Conservation (phyloP, 2,797 vertebrate genomes). For the Chrosomus eos region DNA sequence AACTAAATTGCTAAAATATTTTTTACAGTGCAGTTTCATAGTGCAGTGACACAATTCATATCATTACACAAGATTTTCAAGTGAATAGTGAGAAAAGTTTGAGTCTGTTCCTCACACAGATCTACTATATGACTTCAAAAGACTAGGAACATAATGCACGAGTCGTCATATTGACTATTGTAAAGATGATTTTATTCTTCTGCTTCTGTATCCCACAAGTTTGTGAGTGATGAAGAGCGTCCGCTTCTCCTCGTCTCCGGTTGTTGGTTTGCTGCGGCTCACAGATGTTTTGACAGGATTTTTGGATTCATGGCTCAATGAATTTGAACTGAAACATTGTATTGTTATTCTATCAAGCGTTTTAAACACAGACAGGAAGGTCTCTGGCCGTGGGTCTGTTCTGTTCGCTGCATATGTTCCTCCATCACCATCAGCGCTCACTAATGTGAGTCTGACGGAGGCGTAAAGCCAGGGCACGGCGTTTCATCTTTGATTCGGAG, state of each 20-base stretch:
- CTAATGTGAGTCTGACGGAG: background rate
- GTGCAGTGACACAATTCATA: too few species aligned
- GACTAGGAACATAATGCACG: background rate
- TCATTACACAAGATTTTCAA: too few species aligned
- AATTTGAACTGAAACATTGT: conserved; percentile 39
- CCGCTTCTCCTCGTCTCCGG: background rate
- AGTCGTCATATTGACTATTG: background rate
- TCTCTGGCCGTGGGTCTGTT: conserved; percentile 12
- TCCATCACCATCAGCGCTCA: background rate
- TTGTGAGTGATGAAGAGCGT: background rate
- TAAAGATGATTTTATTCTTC: background rate
- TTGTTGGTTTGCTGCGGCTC: conserved; percentile 31
- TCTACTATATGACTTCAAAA: background rate
- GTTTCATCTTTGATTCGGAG: conserved; percentile 24
- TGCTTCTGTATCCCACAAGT: background rate
- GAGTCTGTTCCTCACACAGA: too few species aligned
- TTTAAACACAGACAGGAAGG: conserved; percentile 26
- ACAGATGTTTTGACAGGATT: conserved; percentile 38
- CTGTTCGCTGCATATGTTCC: background rate
- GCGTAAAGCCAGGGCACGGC: background rate
- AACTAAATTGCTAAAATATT: too few species aligned
- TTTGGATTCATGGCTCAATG: conserved; percentile 25
- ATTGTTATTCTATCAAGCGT: conserved; percentile 37
- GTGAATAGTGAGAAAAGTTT: background rate
- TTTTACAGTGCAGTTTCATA: too few species aligned